phyloP scores from a whole-genome alignment of 2,888 invertebrate genomes.

The Pinctada fucata region DNA sequence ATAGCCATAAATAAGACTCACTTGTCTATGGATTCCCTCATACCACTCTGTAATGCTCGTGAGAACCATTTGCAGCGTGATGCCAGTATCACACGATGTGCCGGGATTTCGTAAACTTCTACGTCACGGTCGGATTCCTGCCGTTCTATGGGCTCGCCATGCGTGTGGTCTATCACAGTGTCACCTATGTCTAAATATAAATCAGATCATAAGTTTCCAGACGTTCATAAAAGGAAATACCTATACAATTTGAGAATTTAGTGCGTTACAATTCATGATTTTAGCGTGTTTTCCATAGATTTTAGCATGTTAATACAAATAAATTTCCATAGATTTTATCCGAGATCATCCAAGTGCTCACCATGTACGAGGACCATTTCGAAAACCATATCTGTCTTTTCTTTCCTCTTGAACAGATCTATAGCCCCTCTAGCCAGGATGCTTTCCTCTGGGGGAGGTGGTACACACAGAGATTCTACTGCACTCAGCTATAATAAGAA shows the following conservation, averaged over 20 bases:
- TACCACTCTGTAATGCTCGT: slow-evolving; percentile 83
- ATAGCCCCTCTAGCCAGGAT: slow-evolving; percentile 81
- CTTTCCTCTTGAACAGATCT: slow-evolving; percentile 80
- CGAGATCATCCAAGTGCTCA: slow-evolving; percentile 43
- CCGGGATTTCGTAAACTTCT: slow-evolving; percentile 71
- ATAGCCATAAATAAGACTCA: slow-evolving; percentile 65
- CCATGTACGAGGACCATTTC: slow-evolving; percentile 78
- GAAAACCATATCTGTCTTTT: slow-evolving; percentile 83
- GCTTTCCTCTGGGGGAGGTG: slow-evolving; percentile 81
- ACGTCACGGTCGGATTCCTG: slow-evolving; percentile 65
- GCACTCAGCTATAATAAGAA: slow-evolving; percentile 79
- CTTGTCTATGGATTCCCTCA: slow-evolving; percentile 85
- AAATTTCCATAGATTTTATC: too few species aligned
- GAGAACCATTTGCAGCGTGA: slow-evolving; percentile 85
- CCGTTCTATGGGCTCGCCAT: slow-evolving; percentile 63
- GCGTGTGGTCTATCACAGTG: slow-evolving; percentile 74
- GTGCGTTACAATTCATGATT: too few species aligned
- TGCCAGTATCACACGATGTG: slow-evolving; percentile 84
- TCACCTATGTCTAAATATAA: slow-evolving; percentile 68
- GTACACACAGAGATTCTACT: slow-evolving; percentile 82
- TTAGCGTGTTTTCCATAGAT: too few species aligned
- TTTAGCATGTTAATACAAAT: too few species aligned
- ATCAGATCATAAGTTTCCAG: not conserved
- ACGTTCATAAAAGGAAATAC: not conserved
- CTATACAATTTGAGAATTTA: too few species aligned